Evolutionary conservation across 2,797 vertebrate genomes (phyloP).

Genomic region (Pitangus sulphuratus): DNA sequence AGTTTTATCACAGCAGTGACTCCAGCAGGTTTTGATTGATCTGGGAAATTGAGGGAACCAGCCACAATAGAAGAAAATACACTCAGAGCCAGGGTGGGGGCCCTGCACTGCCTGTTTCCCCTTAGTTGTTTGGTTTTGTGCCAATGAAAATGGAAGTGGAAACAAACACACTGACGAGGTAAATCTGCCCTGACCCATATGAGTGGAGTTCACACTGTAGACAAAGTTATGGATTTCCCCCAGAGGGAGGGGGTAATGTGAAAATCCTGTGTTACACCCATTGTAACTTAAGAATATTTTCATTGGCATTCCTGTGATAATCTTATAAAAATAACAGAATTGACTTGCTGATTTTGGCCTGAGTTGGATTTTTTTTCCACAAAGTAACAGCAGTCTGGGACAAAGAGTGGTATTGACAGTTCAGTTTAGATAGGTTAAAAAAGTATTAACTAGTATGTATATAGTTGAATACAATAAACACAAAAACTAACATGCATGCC

Average conservation of each 20-base stretch:
- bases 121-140: slow-evolving; percentile 69
- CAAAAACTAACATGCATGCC: neutral
- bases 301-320: slow-evolving; percentile 69
- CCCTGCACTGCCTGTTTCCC: slow-evolving; percentile 68
- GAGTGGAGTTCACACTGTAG: slow-evolving; percentile 70
- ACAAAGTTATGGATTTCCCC: slow-evolving; percentile 74
- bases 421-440: neutral
- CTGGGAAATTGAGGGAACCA: slow-evolving; percentile 64
- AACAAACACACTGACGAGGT: slow-evolving; percentile 65
- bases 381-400: slow-evolving; percentile 47
- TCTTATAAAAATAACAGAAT: slow-evolving; percentile 73
- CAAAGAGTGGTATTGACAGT: slow-evolving; percentile 30
- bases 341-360: slow-evolving; percentile 57
- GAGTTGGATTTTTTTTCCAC: slow-evolving; percentile 48
- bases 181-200: slow-evolving; percentile 69
- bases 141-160: slow-evolving; percentile 77
- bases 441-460: neutral
- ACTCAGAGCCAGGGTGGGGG: slow-evolving; percentile 58
- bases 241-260: slow-evolving; percentile 62
- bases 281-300: slow-evolving; percentile 79
- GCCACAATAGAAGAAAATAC: slow-evolving; percentile 69
- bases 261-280: slow-evolving; percentile 75
- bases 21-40: slow-evolving; percentile 49
- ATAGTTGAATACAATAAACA: neutral
- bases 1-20: slow-evolving; percentile 26